Evolutionary conservation across 2,797 vertebrate species (phyloP).

Genomic region (Pteronotus mesoamericanus): DNA sequence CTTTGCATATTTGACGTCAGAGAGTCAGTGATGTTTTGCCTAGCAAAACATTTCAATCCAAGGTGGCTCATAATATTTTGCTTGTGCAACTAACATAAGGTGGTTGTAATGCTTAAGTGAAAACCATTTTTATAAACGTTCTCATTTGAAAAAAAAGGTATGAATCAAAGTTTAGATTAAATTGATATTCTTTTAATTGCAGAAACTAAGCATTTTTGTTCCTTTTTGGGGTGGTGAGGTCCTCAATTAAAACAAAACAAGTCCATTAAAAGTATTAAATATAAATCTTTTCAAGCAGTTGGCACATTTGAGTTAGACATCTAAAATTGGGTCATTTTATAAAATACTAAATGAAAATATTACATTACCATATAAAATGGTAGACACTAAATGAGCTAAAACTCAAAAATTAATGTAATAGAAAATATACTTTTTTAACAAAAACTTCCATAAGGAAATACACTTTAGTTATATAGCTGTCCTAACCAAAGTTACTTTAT

Average conservation of each 20-base stretch:
- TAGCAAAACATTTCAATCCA: conserved; percentile 52
- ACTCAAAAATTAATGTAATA: not conserved
- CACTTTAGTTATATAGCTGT: not conserved
- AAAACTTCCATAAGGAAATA: not conserved
- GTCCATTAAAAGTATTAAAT: not conserved
- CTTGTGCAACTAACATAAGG: not conserved
- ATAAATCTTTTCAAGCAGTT: not conserved
- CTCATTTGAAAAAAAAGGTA: not conserved
- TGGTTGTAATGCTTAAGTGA: not conserved
- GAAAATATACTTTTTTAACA: not conserved
- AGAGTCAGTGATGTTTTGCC: conserved; percentile 61
- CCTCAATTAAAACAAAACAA: not conserved
- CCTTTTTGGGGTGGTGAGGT: not conserved
- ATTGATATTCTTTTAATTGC: not conserved
- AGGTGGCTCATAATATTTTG: not conserved
- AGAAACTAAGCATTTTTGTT: not conserved
- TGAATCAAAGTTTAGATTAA: not conserved
- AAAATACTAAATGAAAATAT: not conserved
- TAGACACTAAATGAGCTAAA: not conserved
- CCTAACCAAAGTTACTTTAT: not conserved
- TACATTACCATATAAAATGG: not conserved
- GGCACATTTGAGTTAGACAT: not conserved
- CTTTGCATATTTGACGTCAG: conserved; percentile 61
- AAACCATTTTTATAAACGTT: not conserved
- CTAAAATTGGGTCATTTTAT: not conserved